Evolutionary conservation across 2,888 invertebrate genomes (phyloP).

Genomic region (Gandaritis pyraliata): DNA sequence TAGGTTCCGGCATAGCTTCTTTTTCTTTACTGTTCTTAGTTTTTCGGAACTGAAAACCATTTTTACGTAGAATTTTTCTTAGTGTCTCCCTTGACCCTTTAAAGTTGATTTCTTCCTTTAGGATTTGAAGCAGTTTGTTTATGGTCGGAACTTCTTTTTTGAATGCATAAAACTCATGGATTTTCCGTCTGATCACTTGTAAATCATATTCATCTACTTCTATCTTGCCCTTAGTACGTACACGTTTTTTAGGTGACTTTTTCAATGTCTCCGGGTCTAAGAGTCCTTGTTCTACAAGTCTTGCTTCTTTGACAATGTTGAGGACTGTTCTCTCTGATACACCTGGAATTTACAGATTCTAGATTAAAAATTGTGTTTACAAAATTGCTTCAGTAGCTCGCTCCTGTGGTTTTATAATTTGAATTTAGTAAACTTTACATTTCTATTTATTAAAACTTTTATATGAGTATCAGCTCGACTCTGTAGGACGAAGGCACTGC

Average conservation of each 20-base stretch:
- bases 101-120: constrained; percentile 77
- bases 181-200: constrained; percentile 74
- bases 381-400: too few species aligned
- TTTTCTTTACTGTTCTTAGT: constrained; percentile 78
- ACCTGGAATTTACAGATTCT: constrained; percentile 54
- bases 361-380: constrained; percentile 9
- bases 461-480: too few species aligned
- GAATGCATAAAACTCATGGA: constrained; percentile 78
- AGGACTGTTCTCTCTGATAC: constrained; percentile 77
- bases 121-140: constrained; percentile 73
- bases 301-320: constrained; percentile 76
- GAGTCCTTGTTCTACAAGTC: constrained; percentile 76
- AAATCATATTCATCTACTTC: constrained; percentile 78
- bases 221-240: constrained; percentile 76
- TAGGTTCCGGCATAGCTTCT: constrained; percentile 61
- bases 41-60: constrained; percentile 78
- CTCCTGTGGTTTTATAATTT: too few species aligned
- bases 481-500: too few species aligned
- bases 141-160: constrained; percentile 80
- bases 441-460: too few species aligned
- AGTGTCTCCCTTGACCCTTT: constrained; percentile 77
- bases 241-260: constrained; percentile 73
- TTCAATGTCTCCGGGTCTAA: constrained; percentile 76
- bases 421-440: too few species aligned
- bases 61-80: constrained; percentile 74